Conservation (phyloP, 2,113 vertebrate species). For the Phalacrocorax carbo region DNA sequence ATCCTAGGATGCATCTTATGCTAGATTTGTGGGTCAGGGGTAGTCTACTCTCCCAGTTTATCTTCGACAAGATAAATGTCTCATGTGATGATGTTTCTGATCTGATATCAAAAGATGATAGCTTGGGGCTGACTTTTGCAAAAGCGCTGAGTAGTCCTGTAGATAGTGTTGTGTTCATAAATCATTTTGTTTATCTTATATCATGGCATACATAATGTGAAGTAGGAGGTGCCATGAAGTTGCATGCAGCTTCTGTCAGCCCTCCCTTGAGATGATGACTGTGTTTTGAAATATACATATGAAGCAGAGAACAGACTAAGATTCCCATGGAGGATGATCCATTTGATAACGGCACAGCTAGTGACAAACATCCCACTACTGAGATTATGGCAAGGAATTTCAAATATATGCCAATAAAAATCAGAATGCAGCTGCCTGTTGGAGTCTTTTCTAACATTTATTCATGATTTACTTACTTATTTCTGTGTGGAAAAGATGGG, state of each 20-base stretch:
- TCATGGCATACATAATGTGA: not conserved
- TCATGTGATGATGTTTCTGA: not conserved
- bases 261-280: not conserved
- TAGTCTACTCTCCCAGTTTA: not conserved
- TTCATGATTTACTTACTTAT: not conserved
- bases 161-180: not conserved
- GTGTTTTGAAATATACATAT: not conserved
- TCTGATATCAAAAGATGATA: not conserved
- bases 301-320: not conserved
- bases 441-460: not conserved
- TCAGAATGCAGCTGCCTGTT: not conserved
- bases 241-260: not conserved
- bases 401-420: not conserved
- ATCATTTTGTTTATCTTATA: not conserved
- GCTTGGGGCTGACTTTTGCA: not conserved
- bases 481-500: not conserved
- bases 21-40: not conserved
- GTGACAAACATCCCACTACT: not conserved
- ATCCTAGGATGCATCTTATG: not conserved
- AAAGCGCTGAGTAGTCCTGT: accelerated
- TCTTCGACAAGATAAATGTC: not conserved
- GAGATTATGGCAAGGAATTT: not conserved
- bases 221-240: accelerated
- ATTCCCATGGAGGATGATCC: not conserved
- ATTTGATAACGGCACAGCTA: not conserved